A percentile compares a stretch with the other conserved stretches of the same genome.
phyloP scores from a whole-genome alignment of 35 echinoderm and acorn worm genomes.

The Holothuria glaberrima region DNA sequence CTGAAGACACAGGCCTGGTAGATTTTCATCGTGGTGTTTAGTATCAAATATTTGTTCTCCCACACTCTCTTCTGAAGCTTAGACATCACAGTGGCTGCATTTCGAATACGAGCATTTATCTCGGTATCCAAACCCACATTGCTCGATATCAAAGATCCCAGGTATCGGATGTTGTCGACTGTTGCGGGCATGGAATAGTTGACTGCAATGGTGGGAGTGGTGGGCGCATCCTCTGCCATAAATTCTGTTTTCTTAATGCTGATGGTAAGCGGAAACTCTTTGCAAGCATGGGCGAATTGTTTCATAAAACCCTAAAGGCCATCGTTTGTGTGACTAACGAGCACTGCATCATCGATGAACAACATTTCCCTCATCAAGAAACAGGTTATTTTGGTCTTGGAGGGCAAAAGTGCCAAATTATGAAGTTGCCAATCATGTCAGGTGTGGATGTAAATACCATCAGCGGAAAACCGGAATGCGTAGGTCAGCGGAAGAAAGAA shows the following conservation, averaged over 20 bases:
- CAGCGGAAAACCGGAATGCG: background rate
- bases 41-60: too few relatives aligned
- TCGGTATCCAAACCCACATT: too few relatives aligned
- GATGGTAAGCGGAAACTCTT: constrained; percentile 24
- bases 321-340: constrained; percentile 19
- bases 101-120: too few relatives aligned
- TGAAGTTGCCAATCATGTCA: constrained; percentile 10
- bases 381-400: constrained; percentile 36
- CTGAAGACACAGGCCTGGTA: too few relatives aligned
- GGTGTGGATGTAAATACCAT: constrained; percentile 54
- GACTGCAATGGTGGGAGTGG: background rate
- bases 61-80: too few relatives aligned
- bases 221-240: background rate
- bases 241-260: too few relatives aligned
- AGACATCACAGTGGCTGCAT: too few relatives aligned
- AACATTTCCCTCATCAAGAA: constrained; percentile 43
- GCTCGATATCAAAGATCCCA: too few relatives aligned
- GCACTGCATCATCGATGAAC: constrained; percentile 47
- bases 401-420: background rate
- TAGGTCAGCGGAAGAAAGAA: constrained; percentile 52
- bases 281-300: constrained; percentile 44
- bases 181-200: too few relatives aligned
- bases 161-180: too few relatives aligned
- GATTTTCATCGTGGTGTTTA: too few relatives aligned
- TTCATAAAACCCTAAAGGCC: constrained; percentile 21